Percentiles rank a stretch among this genome's conserved stretches.
Evolutionary conservation across 2,113 vertebrate species (phyloP).

Genomic region (Spheniscus mendiculus): DNA sequence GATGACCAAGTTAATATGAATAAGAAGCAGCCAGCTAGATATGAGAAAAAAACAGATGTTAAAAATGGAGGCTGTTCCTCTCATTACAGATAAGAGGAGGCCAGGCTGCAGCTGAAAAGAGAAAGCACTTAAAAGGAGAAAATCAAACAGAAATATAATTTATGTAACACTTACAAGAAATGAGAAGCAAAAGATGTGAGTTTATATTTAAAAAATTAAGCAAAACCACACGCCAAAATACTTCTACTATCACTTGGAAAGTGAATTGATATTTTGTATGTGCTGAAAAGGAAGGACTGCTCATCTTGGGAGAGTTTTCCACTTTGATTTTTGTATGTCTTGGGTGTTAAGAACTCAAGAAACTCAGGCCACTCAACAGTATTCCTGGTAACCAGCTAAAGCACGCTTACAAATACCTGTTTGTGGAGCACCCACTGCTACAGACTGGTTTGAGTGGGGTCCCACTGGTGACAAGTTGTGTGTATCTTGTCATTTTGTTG

Average conservation of each 20-base stretch:
- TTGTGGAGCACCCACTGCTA: background rate
- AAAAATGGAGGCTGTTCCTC: background rate
- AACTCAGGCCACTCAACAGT: background rate
- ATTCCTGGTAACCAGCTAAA: background rate
- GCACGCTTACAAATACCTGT: background rate
- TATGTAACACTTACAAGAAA: background rate
- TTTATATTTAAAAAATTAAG: background rate
- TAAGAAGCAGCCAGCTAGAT: background rate
- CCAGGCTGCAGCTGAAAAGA: background rate
- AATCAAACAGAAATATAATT: background rate
- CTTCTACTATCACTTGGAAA: background rate
- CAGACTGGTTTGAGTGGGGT: conserved; percentile 25
- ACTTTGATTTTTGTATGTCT: background rate
- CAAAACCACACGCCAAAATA: background rate
- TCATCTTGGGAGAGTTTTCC: background rate
- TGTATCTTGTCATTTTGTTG: background rate
- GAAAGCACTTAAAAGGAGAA: background rate
- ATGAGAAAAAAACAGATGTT: background rate
- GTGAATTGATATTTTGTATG: background rate
- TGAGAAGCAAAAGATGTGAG: rapidly evolving
- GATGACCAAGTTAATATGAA: background rate
- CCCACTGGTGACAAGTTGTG: background rate
- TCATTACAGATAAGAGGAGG: background rate
- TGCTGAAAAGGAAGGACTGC: background rate
- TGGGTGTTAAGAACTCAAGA: background rate